A percentile compares a stretch with the other conserved stretches of the same genome.
These are phyloP conservation scores for Keiferia lycopersicella DNA, from an alignment of 2,888 invertebrate species.

Conservation along the genomic window DNA sequence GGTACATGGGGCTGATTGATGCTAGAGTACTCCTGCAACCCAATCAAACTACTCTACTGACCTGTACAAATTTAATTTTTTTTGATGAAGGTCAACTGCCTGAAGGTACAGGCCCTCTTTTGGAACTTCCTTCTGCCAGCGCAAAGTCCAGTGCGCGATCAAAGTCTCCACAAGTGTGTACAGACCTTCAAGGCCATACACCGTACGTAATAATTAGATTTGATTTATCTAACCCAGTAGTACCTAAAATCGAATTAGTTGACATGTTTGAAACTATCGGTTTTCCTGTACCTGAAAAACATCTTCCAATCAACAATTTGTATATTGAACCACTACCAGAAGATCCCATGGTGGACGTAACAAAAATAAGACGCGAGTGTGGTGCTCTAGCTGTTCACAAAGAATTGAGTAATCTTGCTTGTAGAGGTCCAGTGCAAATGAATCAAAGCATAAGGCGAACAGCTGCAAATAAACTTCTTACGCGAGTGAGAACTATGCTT, in stretches of 20 bases:
- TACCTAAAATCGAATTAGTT: constrained; percentile 54
- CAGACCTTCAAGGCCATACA: constrained; percentile 58
- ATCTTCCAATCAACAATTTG: constrained; percentile 48
- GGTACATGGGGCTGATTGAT: constrained; percentile 66
- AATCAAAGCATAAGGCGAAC: constrained; percentile 69
- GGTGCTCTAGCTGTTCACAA: constrained; percentile 71
- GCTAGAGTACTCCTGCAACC: constrained; percentile 61
- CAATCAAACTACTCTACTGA: constrained; percentile 56
- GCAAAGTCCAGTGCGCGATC: constrained; percentile 56
- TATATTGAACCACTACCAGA: constrained; percentile 47
- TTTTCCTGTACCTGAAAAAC: constrained; percentile 47
- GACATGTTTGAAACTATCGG: constrained; percentile 57
- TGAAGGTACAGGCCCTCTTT: constrained; percentile 48
- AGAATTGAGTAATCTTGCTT: constrained; percentile 62
- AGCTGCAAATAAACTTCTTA: constrained; percentile 67
- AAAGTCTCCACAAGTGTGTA: constrained; percentile 43
- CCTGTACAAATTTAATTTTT: constrained; percentile 51
- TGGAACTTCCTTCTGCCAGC: constrained; percentile 63
- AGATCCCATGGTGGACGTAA: constrained; percentile 55
- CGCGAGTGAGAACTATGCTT: constrained; percentile 62
- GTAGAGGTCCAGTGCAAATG: constrained; percentile 59
- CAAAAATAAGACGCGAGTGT: constrained; percentile 59
- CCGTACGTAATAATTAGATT: constrained; percentile 60
- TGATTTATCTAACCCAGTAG: constrained; percentile 59
- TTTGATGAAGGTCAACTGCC: constrained; percentile 57